Evolutionary conservation across 2,113 vertebrate species (phyloP).

Genomic region (Speoplatyrhinus poulsoni): DNA sequence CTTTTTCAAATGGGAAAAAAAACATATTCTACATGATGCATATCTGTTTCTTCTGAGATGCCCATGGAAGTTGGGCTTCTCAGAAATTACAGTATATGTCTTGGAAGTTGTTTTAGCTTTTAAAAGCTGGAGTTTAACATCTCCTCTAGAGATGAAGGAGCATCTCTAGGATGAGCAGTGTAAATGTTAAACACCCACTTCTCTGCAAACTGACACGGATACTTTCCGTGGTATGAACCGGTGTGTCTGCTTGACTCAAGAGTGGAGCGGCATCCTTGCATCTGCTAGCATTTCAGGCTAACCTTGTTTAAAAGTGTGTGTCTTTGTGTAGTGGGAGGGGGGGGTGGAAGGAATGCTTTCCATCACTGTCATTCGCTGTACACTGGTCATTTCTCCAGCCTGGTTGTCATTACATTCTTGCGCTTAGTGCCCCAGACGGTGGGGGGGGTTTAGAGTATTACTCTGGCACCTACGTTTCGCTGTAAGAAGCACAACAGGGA

Average conservation of each 20-base stretch:
- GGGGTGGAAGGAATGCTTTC: slow-evolving; percentile 35
- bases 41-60: no score
- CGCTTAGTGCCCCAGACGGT: slow-evolving; percentile 16
- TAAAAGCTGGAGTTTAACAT: neutral
- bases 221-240: slow-evolving; percentile 35
- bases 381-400: slow-evolving; percentile 30
- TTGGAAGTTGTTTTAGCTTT: no score
- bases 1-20: no score
- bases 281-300: slow-evolving; percentile 40
- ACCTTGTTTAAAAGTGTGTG: slow-evolving; percentile 17
- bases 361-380: slow-evolving; percentile 31
- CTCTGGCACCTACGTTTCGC: slow-evolving; percentile 23
- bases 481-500: slow-evolving; percentile 37
- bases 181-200: slow-evolving; percentile 22
- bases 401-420: slow-evolving; percentile 42
- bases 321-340: slow-evolving; percentile 6
- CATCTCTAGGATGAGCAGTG: neutral
- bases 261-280: slow-evolving; percentile 25
- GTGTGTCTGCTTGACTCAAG: slow-evolving; percentile 22
- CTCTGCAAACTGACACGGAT: slow-evolving; percentile 31
- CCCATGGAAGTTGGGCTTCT: no score
- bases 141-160: slow-evolving; percentile 23
- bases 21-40: no score
- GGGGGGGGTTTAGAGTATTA: slow-evolving; percentile 22
- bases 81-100: no score